phyloP scores from a whole-genome alignment of 2,113 vertebrate genomes.

The Synodontis membranacea region DNA sequence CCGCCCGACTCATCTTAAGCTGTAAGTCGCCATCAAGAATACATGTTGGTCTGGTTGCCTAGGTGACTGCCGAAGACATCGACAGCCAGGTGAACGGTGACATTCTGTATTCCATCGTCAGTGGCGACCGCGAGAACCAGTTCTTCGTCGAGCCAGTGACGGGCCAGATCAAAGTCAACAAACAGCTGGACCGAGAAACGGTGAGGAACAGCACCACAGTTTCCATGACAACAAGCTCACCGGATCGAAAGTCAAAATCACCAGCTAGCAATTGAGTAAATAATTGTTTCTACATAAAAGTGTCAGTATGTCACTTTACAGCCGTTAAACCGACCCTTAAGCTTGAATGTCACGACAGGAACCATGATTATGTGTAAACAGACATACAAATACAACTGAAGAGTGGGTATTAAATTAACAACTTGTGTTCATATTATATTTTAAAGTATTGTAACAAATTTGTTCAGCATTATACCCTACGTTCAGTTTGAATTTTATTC shows the following conservation, averaged over 20 bases:
- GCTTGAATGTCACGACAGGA: background rate
- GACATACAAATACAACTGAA: background rate
- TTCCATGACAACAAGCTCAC: constrained; percentile 12
- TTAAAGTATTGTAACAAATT: too few relatives aligned
- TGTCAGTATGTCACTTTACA: background rate
- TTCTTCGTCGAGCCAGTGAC: constrained; percentile 87
- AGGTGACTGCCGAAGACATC: constrained; percentile 91
- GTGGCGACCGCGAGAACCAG: constrained; percentile 85
- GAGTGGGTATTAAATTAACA: background rate
- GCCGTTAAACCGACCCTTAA: background rate
- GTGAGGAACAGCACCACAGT: constrained; percentile 70
- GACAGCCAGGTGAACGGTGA: constrained; percentile 89
- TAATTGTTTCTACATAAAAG: background rate
- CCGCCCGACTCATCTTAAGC: background rate
- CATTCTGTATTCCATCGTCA: constrained; percentile 88
- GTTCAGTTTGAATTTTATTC: too few relatives aligned
- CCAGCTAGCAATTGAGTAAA: background rate
- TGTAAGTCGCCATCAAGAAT: background rate
- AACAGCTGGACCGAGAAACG: constrained; percentile 90
- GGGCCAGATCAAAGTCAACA: constrained; percentile 91
- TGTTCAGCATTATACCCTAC: too few relatives aligned
- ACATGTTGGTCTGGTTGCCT: constrained; percentile 28
- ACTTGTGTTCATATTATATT: too few relatives aligned
- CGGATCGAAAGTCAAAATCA: background rate
- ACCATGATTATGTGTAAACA: background rate